Conservation (phyloP, 2,113 vertebrate species). For the Lophius piscatorius region DNA sequence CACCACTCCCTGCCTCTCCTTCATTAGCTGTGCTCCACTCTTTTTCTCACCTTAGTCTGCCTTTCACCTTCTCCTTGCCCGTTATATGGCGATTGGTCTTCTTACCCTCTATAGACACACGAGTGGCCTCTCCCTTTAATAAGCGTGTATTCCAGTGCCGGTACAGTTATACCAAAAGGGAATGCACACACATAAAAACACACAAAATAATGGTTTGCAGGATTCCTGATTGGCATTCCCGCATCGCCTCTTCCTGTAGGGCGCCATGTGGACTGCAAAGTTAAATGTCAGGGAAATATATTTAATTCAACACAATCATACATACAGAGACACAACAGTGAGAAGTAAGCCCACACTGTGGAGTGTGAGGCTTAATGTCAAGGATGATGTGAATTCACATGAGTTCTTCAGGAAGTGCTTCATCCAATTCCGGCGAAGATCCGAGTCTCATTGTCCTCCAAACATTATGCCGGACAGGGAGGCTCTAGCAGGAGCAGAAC, state of each 20-base stretch:
- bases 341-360: too few species aligned
- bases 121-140: slow-evolving; percentile 76
- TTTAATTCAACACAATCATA: slow-evolving; percentile 66
- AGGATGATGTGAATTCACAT: slow-evolving; percentile 72
- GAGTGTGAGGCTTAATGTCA: slow-evolving; percentile 76
- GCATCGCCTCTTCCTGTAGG: slow-evolving; percentile 53
- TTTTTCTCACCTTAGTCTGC: slow-evolving; percentile 49
- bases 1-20: slow-evolving; percentile 63
- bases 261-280: slow-evolving; percentile 59
- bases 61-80: slow-evolving; percentile 39
- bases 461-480: slow-evolving; percentile 23
- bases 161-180: slow-evolving; percentile 53
- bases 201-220: slow-evolving; percentile 49
- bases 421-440: slow-evolving; percentile 57
- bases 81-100: slow-evolving; percentile 65
- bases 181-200: slow-evolving; percentile 30
- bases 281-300: slow-evolving; percentile 77
- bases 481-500: too few species aligned
- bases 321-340: slow-evolving; percentile 35
- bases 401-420: slow-evolving; percentile 72
- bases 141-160: slow-evolving; percentile 70
- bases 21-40: slow-evolving; percentile 71
- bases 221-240: slow-evolving; percentile 69
- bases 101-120: slow-evolving; percentile 73
- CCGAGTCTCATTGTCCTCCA: slow-evolving; percentile 49